phyloP scores from a whole-genome alignment of 2,113 vertebrate genomes.

The Stigmatopora nigra region DNA sequence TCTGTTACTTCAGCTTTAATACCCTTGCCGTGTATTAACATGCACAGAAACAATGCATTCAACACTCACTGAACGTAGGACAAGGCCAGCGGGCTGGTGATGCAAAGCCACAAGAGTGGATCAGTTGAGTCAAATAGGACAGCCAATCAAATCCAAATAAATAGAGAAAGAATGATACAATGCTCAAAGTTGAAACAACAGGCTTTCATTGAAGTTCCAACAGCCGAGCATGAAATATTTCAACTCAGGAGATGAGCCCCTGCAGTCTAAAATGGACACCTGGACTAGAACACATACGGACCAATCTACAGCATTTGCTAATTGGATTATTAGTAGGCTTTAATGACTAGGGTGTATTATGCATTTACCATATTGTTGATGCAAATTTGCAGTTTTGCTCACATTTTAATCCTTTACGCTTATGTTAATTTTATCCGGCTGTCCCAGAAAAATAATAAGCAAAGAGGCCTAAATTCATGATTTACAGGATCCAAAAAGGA shows the following conservation, averaged over 20 bases:
- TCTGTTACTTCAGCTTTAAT: constrained; percentile 46
- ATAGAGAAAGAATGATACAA: constrained; percentile 3
- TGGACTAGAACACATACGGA: constrained; percentile 26
- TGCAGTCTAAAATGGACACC: constrained; percentile 34
- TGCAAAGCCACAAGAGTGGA: not conserved
- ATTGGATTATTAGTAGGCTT: constrained; percentile 35
- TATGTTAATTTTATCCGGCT: no score
- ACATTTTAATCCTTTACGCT: no score
- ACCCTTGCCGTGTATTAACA: constrained; percentile 44
- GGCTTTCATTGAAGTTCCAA: constrained; percentile 18
- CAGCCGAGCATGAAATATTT: constrained; percentile 36
- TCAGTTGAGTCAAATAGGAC: constrained; percentile 13
- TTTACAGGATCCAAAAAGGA: not conserved
- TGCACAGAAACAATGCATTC: constrained; percentile 48
- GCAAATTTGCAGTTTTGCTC: constrained; percentile 9
- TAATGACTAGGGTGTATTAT: constrained; percentile 9
- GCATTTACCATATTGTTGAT: not conserved
- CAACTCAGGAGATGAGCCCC: constrained; percentile 24
- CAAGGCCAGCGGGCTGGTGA: constrained; percentile 18
- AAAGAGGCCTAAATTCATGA: not conserved
- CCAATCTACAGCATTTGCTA: constrained; percentile 22
- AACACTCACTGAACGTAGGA: constrained; percentile 28
- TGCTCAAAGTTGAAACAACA: not conserved
- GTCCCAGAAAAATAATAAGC: no score
- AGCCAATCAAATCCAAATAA: constrained; percentile 10